Percentiles rank a stretch among this genome's conserved stretches.
Conservation (phyloP, 1,140 invertebrate genomes). For the Neodiprion fabricii region DNA sequence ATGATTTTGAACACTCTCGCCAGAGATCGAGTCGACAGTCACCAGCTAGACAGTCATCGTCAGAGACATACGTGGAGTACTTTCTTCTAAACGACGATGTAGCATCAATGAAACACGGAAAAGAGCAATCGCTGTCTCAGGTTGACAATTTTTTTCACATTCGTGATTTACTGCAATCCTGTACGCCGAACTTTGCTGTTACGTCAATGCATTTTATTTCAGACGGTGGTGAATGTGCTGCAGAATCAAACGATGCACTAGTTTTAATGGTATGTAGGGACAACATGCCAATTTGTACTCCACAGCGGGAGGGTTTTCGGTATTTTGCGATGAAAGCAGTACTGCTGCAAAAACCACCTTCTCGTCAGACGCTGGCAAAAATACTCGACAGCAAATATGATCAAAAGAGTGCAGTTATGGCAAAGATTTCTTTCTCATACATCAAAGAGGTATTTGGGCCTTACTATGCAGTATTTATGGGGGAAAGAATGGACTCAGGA, state of each 20-base stretch:
- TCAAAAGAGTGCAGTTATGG: constrained; percentile 15
- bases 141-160: background rate
- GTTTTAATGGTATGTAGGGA: background rate
- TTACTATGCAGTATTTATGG: constrained; percentile 29
- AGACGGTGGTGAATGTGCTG: background rate
- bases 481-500: constrained; percentile 21
- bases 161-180: background rate
- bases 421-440: constrained; percentile 17
- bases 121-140: background rate
- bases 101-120: background rate
- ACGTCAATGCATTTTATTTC: background rate
- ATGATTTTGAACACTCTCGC: constrained; percentile 1
- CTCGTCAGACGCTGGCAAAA: constrained; percentile 33
- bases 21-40: background rate
- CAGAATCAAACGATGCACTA: background rate
- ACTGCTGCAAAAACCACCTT: constrained; percentile 36
- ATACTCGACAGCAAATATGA: constrained; percentile 31
- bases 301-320: constrained; percentile 41
- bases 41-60: background rate
- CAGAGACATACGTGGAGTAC: background rate
- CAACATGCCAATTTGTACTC: constrained; percentile 6
- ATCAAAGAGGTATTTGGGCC: constrained; percentile 31
- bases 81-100: background rate
- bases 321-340: constrained; percentile 32
- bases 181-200: background rate